Percentiles rank a stretch among this genome's conserved stretches.
These are phyloP conservation scores for Drepanosiphum platanoidis DNA, from an alignment of 2,888 invertebrate species.

Conservation along the genomic window DNA sequence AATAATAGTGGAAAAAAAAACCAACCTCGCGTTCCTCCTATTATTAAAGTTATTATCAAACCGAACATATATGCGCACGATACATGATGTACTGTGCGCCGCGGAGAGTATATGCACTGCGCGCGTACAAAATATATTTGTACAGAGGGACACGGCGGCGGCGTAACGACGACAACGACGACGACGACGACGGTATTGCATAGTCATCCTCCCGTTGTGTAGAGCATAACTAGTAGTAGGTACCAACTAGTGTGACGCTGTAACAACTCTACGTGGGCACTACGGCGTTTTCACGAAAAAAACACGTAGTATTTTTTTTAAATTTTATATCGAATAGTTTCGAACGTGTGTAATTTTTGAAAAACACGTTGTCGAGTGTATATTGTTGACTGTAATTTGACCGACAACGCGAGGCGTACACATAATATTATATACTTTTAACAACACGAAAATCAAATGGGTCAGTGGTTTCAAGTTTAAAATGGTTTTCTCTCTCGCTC, in stretches of 20 bases:
- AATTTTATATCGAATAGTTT: neutral
- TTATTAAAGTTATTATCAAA: conserved; percentile 59
- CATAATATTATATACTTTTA: neutral
- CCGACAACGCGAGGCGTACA: neutral
- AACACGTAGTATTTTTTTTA: neutral
- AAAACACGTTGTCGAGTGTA: neutral
- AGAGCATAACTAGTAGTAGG: no score
- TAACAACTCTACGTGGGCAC: neutral
- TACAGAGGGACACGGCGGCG: neutral
- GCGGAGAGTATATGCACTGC: no score
- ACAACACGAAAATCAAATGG: neutral
- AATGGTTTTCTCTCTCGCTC: neutral
- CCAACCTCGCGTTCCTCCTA: conserved; percentile 34
- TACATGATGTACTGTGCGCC: neutral
- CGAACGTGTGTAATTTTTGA: neutral
- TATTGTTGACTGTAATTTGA: conserved; percentile 31
- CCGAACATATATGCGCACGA: conserved; percentile 6
- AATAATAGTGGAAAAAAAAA: conserved; percentile 47
- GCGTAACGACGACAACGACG: conserved; percentile 19
- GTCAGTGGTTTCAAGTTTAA: conserved; percentile 23
- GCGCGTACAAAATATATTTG: neutral
- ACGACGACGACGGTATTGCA: conserved; percentile 9
- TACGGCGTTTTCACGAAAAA: neutral
- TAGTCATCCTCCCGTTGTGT: conserved; percentile 12
- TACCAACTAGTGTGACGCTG: neutral